Base-by-base conservation (phyloP, 1,140 invertebrate species). In the Dryas iulia region DNA sequence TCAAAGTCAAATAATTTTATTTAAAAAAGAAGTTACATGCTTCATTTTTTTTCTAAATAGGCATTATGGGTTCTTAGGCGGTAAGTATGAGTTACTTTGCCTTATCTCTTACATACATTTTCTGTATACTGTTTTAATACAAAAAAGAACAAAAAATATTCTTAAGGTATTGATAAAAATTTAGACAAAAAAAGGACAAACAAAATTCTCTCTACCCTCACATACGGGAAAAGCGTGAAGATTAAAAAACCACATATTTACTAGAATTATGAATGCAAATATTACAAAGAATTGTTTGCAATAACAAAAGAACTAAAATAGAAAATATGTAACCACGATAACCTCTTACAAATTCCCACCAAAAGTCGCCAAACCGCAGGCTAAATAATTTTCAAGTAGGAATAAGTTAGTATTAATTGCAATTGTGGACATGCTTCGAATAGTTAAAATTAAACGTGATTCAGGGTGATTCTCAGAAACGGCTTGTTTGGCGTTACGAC, bases 381-480 rank as follows among this genome's bases (percentile, higher is more conserved):
- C 18, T 3, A 39, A 60, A 64, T 53, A 64, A 56, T 57, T 33
- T 57, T 12, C 18, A 63, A n/a, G n/a, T n/a, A n/a, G n/a, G 26
- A 0, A n/a, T 53, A 30, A 65, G 58, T 65, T 65, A 65, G 31
- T 11, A 1, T 65, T 65, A 58, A 65, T 65, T 58, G 54, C 30
- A 54, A 11, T 39, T 23, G 58, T 47, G 33, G n/a, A 21, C 52
- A 18, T 65, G 18, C 28, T 28, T 39, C 31, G 18, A 47, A 47
- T 3, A 14, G 30, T 65, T 58, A 23, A 58, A 33, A 28, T 35
- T 65, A 65, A 30, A 58, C 14, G 12, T 65, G 63, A 65, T 7
- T 65, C 53, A 57, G 53, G 18, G 6, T 4, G 14, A 23, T 65
- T 65, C 62, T 11, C 24, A n/a, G 63, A 65, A 64, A 57, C 5